phyloP scores from a whole-genome alignment of 2,113 vertebrate species.

The Rhinogobius similis region DNA sequence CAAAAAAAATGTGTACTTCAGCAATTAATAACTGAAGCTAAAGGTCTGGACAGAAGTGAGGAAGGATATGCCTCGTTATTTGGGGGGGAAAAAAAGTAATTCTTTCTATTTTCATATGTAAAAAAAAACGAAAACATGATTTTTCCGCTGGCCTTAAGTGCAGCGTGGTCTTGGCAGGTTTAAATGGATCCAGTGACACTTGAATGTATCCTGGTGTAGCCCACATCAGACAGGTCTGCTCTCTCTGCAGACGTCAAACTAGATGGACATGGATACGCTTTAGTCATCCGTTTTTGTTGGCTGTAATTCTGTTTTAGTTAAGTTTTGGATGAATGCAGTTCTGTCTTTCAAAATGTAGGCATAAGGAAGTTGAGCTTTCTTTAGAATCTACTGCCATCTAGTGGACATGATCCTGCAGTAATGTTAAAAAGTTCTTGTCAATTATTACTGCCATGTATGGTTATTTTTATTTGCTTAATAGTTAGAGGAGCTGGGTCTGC shows the following conservation, averaged over 20 bases:
- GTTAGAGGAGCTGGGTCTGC: too few species aligned
- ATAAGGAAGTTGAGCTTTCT: background rate
- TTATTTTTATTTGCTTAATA: too few species aligned
- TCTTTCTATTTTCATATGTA: too few species aligned
- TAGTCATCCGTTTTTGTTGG: background rate
- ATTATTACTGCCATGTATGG: too few species aligned
- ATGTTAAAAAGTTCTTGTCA: too few species aligned
- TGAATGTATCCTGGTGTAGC: background rate
- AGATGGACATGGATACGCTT: background rate
- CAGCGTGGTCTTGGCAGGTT: conserved; percentile 1
- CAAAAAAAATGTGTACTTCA: too few species aligned
- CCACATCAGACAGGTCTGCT: background rate
- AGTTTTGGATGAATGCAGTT: background rate
- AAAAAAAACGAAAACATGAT: too few species aligned
- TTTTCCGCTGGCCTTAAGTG: background rate
- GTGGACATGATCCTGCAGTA: too few species aligned
- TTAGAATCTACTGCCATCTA: background rate
- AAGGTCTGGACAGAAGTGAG: too few species aligned
- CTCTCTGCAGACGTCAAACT: background rate
- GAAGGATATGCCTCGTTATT: too few species aligned
- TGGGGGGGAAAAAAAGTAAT: too few species aligned
- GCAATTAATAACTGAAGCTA: too few species aligned
- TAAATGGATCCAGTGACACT: background rate
- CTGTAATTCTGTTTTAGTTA: background rate
- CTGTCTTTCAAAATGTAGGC: background rate